phyloP scores from a whole-genome alignment of 2,113 vertebrate genomes.

The Prochilodus magdalenae region DNA sequence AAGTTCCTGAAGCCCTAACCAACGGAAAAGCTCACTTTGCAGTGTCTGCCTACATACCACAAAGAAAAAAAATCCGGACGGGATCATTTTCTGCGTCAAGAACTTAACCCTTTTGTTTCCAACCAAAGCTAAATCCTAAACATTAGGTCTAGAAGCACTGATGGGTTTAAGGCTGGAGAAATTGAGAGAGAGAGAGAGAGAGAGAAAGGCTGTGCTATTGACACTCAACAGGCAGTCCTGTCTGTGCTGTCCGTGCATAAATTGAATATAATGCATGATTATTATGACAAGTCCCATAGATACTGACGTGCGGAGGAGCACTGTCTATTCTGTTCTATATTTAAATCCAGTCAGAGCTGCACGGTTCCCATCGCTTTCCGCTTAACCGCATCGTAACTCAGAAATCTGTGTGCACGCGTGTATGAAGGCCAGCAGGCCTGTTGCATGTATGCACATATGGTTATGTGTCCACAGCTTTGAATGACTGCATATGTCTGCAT shows the following conservation, averaged over 20 bases:
- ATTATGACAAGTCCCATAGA: conserved; percentile 4
- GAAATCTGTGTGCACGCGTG: not conserved
- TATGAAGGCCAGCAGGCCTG: not conserved
- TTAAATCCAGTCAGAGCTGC: conserved; percentile 3
- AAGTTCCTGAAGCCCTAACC: too few relatives aligned
- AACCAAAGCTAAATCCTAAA: too few relatives aligned
- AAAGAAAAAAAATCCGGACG: too few relatives aligned
- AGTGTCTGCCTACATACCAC: too few relatives aligned
- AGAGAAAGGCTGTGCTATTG: conserved; percentile 3
- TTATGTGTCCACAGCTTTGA: conserved; percentile 23
- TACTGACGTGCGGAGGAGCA: conserved; percentile 5
- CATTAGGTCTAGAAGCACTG: too few relatives aligned
- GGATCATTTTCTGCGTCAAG: too few relatives aligned
- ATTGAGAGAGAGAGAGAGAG: not conserved
- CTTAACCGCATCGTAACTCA: not conserved
- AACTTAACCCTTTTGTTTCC: too few relatives aligned
- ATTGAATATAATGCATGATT: not conserved
- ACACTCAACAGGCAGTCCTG: conserved; percentile 30
- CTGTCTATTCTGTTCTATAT: conserved; percentile 21
- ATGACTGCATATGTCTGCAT: conserved; percentile 28
- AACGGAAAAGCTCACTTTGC: too few relatives aligned
- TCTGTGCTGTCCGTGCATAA: conserved; percentile 7
- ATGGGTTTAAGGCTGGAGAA: too few relatives aligned
- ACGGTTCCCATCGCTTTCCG: conserved; percentile 1
- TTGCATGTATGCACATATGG: conserved; percentile 2